Base-by-base conservation (phyloP, 2,888 invertebrate species). In the Diaprepes abbreviatus region DNA sequence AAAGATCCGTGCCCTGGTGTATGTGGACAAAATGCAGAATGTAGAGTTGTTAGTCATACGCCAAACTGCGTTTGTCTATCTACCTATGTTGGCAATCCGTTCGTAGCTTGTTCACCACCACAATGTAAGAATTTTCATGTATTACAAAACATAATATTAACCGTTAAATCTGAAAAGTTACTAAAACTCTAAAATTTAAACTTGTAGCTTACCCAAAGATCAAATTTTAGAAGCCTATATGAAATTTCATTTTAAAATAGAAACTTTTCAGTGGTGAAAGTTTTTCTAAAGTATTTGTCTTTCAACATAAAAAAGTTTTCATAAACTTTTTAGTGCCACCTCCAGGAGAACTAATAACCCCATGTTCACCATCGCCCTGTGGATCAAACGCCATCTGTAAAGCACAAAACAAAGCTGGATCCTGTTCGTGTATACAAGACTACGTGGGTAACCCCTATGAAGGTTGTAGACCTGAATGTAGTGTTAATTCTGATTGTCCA, bases 381-480 rank as follows among this genome's bases (percentile, higher is more conserved):
- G 91, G 91, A 38, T 84, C 87, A 69, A 80, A 80, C 65, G 77
- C 76, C n/a, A 71, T 88, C 72, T 92, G 91, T 79, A 87, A 87
- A 77, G 86, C 87, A 76, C 86, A 87, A 43, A 88, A 89, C 74
- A 86, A 86, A 52, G 88, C 89, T 71, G 90, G 89, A 17, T 85
- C 88, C 21, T 93, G 92, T 76, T 86, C 87, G 67, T 93, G 93
- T 77, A 85, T 88, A 38, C 86, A 89, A 54, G 91, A 89, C 12
- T 92, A 90, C 80, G 89, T 89, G 74, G 93, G 93, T 57, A 91
- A 92, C 82, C 93, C 93, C 19, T 91, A 92, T 74, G 90, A 90
- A 83, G 90, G 90, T 17, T 93, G 92, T 82, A 87, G 91, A 40
- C 93, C 92, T n/a, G 92, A 93, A 84, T 93, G 93, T 83, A 85